phyloP scores from a whole-genome alignment of 1,140 invertebrate species.

The Calosoma granatense region DNA sequence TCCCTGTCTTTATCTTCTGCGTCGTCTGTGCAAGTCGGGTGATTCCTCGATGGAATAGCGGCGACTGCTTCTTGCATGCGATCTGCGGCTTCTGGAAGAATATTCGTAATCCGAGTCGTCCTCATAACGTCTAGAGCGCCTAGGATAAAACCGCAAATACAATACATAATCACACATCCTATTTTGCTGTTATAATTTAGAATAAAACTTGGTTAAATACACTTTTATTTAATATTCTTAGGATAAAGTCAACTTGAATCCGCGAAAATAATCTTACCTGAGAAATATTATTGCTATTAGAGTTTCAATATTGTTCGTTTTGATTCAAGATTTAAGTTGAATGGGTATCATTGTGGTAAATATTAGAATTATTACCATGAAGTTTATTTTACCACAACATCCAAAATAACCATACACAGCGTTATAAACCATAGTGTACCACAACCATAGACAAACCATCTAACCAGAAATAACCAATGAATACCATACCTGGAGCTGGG shows the following conservation, averaged over 20 bases:
- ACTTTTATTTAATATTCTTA: neutral
- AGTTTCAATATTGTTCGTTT: neutral
- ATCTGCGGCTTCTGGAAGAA: neutral
- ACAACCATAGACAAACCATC: neutral
- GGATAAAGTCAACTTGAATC: too few species aligned
- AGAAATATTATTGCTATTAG: too few species aligned
- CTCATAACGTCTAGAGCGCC: neutral
- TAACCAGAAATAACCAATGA: neutral
- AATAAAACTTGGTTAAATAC: neutral
- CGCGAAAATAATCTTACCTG: neutral
- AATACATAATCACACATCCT: neutral
- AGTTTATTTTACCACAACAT: too few species aligned
- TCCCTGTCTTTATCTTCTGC: too few species aligned
- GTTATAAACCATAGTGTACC: neutral
- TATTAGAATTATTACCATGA: too few species aligned
- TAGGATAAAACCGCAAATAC: neutral
- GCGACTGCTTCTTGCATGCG: neutral
- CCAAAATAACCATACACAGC: too few species aligned
- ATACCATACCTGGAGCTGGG: conserved; percentile 14
- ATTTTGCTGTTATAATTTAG: neutral
- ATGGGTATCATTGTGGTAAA: neutral
- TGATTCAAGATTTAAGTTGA: neutral
- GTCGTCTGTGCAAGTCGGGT: too few species aligned
- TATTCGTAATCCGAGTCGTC: neutral
- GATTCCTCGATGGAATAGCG: neutral